Conservation (phyloP, 2,797 vertebrate species). For the Brachyalestes nurse region DNA sequence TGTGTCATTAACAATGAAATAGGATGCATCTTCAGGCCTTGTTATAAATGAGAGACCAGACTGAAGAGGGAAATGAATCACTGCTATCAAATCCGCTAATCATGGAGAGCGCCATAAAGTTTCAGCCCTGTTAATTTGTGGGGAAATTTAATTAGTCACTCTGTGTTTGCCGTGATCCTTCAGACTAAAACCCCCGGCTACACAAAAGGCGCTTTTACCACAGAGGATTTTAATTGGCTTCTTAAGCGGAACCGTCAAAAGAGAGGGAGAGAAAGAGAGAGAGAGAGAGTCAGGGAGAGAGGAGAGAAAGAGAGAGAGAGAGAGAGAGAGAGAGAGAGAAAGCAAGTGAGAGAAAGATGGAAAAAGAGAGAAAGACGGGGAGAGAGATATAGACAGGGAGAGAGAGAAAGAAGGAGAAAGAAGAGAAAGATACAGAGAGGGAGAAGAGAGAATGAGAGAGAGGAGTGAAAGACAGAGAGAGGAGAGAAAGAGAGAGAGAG, state of each 20-base stretch:
- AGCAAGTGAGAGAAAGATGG: no score
- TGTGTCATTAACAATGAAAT: background rate
- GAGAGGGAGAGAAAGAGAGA: background rate
- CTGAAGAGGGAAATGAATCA: conserved; percentile 23
- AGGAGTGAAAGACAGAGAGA: no score
- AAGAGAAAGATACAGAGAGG: no score
- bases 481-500: background rate
- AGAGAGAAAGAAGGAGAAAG: no score
- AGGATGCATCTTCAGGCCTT: background rate
- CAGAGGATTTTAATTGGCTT: conserved; percentile 60
- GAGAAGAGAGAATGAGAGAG: no score
- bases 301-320: no score
- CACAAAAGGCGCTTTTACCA: conserved; percentile 29
- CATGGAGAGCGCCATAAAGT: conserved; percentile 46
- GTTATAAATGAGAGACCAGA: conserved; percentile 35
- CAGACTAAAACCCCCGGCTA: conserved; percentile 55
- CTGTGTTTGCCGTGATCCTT: conserved; percentile 65
- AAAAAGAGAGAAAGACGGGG: no score
- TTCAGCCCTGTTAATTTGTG: conserved; percentile 64
- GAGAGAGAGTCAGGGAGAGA: no score
- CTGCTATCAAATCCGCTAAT: conserved; percentile 49
- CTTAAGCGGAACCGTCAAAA: conserved; percentile 21
- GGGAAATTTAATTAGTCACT: conserved; percentile 69
- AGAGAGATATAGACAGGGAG: no score
- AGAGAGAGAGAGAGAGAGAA: no score